Conservation (phyloP, 2,113 vertebrate species). For the Clupea harengus region DNA sequence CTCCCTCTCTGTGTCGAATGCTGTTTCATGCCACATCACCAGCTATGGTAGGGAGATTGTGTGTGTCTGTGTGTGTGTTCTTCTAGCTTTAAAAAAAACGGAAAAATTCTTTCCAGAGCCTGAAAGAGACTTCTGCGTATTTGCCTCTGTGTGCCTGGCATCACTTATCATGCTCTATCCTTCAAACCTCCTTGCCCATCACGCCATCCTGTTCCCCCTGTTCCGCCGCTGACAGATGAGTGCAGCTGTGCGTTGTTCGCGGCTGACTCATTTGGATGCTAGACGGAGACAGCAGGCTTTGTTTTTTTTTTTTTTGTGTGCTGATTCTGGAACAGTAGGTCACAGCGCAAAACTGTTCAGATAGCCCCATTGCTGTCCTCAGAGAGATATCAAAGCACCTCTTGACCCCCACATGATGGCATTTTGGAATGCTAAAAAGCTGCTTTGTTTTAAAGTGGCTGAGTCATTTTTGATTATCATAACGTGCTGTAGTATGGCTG, state of each 20-base stretch:
- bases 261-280: neutral
- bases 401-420: neutral
- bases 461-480: neutral
- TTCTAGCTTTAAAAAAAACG: neutral
- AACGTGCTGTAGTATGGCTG: neutral
- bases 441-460: conserved; percentile 10
- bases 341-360: neutral
- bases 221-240: neutral
- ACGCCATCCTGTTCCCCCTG: neutral
- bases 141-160: neutral
- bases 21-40: neutral
- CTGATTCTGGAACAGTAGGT: conserved; percentile 11
- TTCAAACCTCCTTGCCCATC: conserved; percentile 11
- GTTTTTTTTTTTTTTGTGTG: neutral
- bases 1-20: neutral
- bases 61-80: neutral
- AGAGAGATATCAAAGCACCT: neutral
- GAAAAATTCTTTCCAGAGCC: neutral
- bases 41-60: neutral
- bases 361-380: neutral
- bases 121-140: neutral
- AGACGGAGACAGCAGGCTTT: neutral
- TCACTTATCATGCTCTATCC: neutral
- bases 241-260: neutral
- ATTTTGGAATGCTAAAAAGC: conserved; percentile 9